A percentile compares a stretch with the other conserved stretches of the same genome.
Conservation (phyloP, 2,888 invertebrate species). For the Listrodromus nycthemerus region DNA sequence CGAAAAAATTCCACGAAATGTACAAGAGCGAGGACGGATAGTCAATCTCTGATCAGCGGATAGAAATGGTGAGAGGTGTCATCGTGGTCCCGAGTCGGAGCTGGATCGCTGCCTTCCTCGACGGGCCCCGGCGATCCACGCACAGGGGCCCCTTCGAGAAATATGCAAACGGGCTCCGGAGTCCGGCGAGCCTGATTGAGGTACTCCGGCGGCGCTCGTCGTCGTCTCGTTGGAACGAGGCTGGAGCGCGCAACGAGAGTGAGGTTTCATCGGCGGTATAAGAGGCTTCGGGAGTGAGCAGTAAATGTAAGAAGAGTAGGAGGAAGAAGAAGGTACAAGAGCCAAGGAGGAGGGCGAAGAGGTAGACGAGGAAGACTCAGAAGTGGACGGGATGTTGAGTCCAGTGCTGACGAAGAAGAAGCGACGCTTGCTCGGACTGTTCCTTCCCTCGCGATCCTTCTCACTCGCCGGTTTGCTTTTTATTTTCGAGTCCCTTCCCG, state of each 20-base stretch:
- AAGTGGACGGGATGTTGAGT: slow-evolving; percentile 48
- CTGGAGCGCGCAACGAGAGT: slow-evolving; percentile 50
- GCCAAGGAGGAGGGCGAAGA: slow-evolving; percentile 83
- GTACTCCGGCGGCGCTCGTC: slow-evolving; percentile 65
- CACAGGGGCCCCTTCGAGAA: slow-evolving; percentile 70
- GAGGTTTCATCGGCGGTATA: slow-evolving; percentile 54
- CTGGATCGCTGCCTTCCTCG: background rate
- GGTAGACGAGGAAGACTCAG: slow-evolving; percentile 69
- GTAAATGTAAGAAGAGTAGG: slow-evolving; percentile 70
- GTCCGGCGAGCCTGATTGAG: slow-evolving; percentile 73
- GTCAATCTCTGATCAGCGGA: slow-evolving; percentile 25
- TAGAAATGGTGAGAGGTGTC: slow-evolving; percentile 25
- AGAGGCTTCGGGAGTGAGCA: slow-evolving; percentile 52
- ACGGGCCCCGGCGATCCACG: slow-evolving; percentile 19
- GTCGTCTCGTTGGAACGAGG: slow-evolving; percentile 37
- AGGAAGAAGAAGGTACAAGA: slow-evolving; percentile 38
- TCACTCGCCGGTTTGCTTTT: slow-evolving; percentile 71
- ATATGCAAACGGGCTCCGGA: slow-evolving; percentile 76
- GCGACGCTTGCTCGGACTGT: slow-evolving; percentile 48
- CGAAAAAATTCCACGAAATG: background rate
- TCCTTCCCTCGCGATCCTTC: slow-evolving; percentile 47
- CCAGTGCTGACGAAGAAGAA: slow-evolving; percentile 52
- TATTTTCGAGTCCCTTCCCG: slow-evolving; percentile 76
- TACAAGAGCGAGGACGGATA: background rate
- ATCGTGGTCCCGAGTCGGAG: background rate